These are phyloP conservation scores for Gambusia affinis DNA, from an alignment of 2,113 vertebrate genomes.

Conservation along the genomic window DNA sequence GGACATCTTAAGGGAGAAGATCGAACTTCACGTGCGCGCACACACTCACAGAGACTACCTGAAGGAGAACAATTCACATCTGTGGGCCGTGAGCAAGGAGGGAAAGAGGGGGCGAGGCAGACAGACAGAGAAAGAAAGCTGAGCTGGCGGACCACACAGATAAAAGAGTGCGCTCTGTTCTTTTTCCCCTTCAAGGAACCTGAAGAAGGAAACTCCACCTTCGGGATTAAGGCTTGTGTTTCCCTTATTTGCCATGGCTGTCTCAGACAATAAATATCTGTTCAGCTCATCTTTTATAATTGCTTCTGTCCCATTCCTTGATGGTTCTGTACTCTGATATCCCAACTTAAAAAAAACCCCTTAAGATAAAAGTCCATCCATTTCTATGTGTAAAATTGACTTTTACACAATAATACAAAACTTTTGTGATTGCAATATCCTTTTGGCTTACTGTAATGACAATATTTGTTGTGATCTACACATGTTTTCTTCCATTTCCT, in stretches of 20 bases:
- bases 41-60: constrained; percentile 62
- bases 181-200: constrained; percentile 68
- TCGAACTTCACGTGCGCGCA: constrained; percentile 84
- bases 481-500: too few relatives aligned
- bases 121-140: constrained; percentile 76
- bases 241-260: constrained; percentile 63
- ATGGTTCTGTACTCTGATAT: neutral
- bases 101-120: constrained; percentile 58
- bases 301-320: constrained; percentile 12
- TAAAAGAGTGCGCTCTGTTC: constrained; percentile 90
- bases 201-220: constrained; percentile 76
- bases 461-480: too few relatives aligned
- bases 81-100: constrained; percentile 83
- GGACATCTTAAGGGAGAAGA: constrained; percentile 88
- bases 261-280: constrained; percentile 62
- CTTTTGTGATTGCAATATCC: too few relatives aligned
- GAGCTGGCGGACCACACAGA: constrained; percentile 91
- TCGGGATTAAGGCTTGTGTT: constrained; percentile 72
- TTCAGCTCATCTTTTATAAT: constrained; percentile 47
- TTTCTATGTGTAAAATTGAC: neutral
- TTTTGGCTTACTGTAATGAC: too few relatives aligned
- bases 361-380: neutral
- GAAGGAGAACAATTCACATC: constrained; percentile 89
- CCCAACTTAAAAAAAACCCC: neutral
- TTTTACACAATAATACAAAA: too few relatives aligned